Conservation (phyloP, 1,140 invertebrate genomes). For the Pogonognathellus flavescens region DNA sequence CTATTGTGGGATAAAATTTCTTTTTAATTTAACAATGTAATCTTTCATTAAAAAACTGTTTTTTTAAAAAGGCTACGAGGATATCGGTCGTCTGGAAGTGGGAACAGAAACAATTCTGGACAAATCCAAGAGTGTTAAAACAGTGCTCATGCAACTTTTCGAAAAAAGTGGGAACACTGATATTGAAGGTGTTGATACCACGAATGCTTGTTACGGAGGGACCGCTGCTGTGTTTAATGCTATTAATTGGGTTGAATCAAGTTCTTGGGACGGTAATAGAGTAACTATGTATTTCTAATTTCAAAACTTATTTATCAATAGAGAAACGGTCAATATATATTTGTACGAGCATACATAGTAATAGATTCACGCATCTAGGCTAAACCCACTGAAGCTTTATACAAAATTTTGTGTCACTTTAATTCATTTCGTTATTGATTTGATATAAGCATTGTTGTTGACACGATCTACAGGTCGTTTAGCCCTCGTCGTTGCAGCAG, state of each 20-base stretch:
- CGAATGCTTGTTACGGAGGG: constrained; percentile 99
- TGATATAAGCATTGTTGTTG: constrained; percentile 36
- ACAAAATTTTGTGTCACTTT: too few species aligned
- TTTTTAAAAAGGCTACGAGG: constrained; percentile 72
- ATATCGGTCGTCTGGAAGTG: constrained; percentile 94
- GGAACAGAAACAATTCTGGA: constrained; percentile 99
- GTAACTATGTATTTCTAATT: background rate
- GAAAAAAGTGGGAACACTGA: constrained; percentile 86
- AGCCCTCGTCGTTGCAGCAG: constrained; percentile 92
- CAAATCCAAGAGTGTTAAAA: constrained; percentile 98
- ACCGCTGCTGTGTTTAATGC: constrained; percentile 98
- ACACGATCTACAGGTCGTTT: constrained; percentile 75
- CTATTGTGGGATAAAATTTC: background rate
- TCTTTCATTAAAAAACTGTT: too few species aligned
- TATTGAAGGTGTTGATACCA: constrained; percentile 97
- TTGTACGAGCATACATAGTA: too few species aligned
- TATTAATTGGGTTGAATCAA: constrained; percentile 95
- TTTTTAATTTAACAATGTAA: too few species aligned
- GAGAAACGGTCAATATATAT: too few species aligned
- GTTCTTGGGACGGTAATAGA: constrained; percentile 89
- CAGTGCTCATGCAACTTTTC: constrained; percentile 96
- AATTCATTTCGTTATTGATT: too few species aligned
- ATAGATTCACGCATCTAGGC: too few species aligned
- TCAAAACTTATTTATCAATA: too few species aligned
- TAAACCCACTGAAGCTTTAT: too few species aligned